Evolutionary conservation across 2,888 invertebrate genomes (phyloP).

Genomic region (Agrilus biguttatus): DNA sequence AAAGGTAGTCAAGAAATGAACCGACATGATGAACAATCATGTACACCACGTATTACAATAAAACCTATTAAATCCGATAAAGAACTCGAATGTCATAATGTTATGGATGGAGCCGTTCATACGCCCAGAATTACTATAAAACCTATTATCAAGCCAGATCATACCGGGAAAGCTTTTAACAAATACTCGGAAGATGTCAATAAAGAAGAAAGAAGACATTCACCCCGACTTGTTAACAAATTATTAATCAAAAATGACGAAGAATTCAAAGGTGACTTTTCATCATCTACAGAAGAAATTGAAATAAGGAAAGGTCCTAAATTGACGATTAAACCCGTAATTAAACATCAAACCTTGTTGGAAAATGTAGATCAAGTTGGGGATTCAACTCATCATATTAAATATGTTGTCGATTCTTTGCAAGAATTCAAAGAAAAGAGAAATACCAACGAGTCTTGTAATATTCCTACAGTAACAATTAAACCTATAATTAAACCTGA

Average conservation of each 20-base stretch:
- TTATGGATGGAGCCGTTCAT: slow-evolving; percentile 4
- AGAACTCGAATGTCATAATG: too few relatives aligned
- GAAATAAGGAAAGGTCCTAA: too few relatives aligned
- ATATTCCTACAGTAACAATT: slow-evolving; percentile 17
- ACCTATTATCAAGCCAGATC: slow-evolving; percentile 32
- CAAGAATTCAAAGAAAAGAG: slow-evolving; percentile 5
- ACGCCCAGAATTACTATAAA: slow-evolving; percentile 42
- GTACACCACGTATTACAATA: slow-evolving; percentile 29
- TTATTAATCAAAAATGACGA: slow-evolving; percentile 7
- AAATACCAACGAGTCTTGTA: slow-evolving; percentile 7
- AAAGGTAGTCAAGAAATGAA: not conserved
- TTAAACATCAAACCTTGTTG: too few relatives aligned
- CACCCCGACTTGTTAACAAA: slow-evolving; percentile 3
- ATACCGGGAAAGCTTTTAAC: too few relatives aligned
- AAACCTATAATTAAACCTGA: slow-evolving; percentile 16
- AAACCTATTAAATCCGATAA: slow-evolving; percentile 20
- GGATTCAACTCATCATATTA: too few relatives aligned
- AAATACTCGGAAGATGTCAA: not conserved
- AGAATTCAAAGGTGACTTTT: not conserved
- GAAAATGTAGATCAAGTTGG: too few relatives aligned
- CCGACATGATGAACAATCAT: slow-evolving; percentile 13
- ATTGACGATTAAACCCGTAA: too few relatives aligned
- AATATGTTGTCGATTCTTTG: not conserved
- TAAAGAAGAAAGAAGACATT: not conserved
- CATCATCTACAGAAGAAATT: too few relatives aligned